Percentiles rank a stretch among this genome's conserved stretches.
Evolutionary conservation across 2,113 vertebrate species (phyloP).

Genomic region (Neomonachus schauinslandi): DNA sequence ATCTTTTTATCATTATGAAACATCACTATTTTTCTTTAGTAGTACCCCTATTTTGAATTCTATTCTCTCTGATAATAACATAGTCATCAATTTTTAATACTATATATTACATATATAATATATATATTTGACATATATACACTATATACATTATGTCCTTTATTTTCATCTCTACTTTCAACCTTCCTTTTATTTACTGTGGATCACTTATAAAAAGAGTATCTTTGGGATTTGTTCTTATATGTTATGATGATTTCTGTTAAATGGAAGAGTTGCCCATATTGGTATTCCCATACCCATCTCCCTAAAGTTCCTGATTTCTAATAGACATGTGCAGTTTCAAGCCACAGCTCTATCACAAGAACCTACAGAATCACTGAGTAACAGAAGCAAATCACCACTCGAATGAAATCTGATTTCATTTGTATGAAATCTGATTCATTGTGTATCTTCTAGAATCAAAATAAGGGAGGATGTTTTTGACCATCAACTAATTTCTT

Average conservation of each 20-base stretch:
- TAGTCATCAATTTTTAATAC: not conserved
- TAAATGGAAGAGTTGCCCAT: not conserved
- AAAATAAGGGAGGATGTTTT: not conserved
- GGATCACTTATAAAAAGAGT: not conserved
- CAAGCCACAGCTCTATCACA: not conserved
- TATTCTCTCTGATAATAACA: not conserved
- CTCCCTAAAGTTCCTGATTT: not conserved
- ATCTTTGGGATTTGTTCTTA: not conserved
- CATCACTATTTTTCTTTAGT: not conserved
- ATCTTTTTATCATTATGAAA: not conserved
- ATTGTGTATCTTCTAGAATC: not conserved
- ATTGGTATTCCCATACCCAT: not conserved
- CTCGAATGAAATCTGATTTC: not conserved
- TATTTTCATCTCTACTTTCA: not conserved
- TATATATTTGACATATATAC: not conserved
- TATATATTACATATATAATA: not conserved
- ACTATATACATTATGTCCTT: not conserved
- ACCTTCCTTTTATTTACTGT: not conserved
- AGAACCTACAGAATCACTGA: not conserved
- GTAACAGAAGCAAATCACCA: not conserved
- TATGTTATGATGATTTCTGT: not conserved
- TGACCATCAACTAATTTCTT: not conserved
- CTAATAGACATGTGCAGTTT: not conserved
- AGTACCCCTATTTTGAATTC: not conserved
- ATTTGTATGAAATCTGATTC: not conserved